Evolutionary conservation across 2,797 vertebrate species (phyloP).

Genomic region (Columba guinea): DNA sequence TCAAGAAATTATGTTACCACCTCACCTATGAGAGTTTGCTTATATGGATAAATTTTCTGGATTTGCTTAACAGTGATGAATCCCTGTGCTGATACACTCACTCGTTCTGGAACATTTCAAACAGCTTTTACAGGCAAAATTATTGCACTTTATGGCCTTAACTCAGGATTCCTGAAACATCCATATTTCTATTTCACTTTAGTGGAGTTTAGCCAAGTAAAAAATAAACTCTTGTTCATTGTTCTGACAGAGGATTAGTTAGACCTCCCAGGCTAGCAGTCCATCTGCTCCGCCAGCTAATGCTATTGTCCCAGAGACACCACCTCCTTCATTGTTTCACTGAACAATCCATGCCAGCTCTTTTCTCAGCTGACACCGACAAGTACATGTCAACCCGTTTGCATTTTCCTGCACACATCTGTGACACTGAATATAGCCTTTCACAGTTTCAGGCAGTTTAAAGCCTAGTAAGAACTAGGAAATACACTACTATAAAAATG

Average conservation of each 20-base stretch:
- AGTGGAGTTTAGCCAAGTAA: constrained; percentile 5
- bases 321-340: constrained; percentile 65
- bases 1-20: background rate
- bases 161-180: background rate
- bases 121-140: background rate
- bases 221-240: constrained; percentile 48
- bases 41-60: background rate
- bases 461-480: background rate
- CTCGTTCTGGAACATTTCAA: background rate
- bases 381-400: constrained; percentile 44
- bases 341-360: constrained; percentile 15
- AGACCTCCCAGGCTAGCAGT: constrained; percentile 53
- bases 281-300: constrained; percentile 64
- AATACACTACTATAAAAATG: background rate
- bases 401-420: constrained; percentile 44
- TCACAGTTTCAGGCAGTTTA: constrained; percentile 16
- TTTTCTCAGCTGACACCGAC: constrained; percentile 60
- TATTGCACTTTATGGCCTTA: background rate
- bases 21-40: background rate
- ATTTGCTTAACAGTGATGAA: background rate
- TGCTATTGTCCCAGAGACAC: constrained; percentile 54
- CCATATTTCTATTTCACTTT: constrained; percentile 10
- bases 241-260: constrained; percentile 34
- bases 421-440: constrained; percentile 50
- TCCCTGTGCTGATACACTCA: background rate